A percentile compares a stretch with the other conserved stretches of the same genome.
Conservation (phyloP, 2,113 vertebrate species). For the Hippocampus barbouri region DNA sequence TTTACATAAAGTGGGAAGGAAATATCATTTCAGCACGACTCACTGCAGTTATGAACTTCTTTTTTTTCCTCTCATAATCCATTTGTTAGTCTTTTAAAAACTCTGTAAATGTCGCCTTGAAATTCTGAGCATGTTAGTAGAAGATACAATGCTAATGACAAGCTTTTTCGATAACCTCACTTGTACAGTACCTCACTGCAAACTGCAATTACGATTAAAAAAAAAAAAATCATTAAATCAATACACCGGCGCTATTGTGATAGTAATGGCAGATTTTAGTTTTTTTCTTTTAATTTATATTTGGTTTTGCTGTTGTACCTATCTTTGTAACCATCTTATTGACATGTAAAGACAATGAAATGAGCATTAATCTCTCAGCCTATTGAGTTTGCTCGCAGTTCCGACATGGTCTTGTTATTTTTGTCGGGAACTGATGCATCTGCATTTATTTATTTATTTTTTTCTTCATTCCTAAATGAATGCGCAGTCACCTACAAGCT, state of each 20-base stretch:
- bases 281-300: not conserved
- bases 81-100: not conserved
- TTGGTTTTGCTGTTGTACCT: not conserved
- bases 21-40: conserved; percentile 1
- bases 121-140: not conserved
- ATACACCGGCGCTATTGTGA: not conserved
- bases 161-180: not conserved
- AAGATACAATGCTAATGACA: not conserved
- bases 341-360: not conserved
- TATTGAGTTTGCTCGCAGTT: too few species aligned
- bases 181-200: not conserved
- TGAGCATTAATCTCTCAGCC: not conserved
- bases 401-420: not conserved
- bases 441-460: not conserved
- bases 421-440: not conserved
- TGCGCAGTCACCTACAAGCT: conserved; percentile 25
- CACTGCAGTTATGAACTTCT: not conserved
- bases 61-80: not conserved
- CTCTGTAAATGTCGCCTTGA: not conserved
- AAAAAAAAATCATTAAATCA: not conserved
- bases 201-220: not conserved
- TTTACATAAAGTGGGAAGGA: not conserved
- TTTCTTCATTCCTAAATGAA: not conserved
- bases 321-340: not conserved
- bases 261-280: not conserved